These are phyloP conservation scores for Camponotus vicinus DNA, from an alignment of 1,140 invertebrate species.

Conservation along the genomic window DNA sequence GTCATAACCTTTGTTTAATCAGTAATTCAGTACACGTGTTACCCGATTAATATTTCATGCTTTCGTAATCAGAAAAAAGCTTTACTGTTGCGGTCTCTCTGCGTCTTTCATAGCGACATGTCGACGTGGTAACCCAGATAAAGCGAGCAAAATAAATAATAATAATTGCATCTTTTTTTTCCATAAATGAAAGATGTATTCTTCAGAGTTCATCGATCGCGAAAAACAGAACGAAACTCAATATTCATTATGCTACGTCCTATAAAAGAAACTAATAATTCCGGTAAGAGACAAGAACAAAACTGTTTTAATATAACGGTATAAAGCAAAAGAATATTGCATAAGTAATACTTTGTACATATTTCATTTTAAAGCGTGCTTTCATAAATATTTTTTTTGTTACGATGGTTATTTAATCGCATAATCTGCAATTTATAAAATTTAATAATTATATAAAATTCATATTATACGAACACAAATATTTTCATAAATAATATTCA, in stretches of 20 bases:
- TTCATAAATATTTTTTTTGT: not conserved
- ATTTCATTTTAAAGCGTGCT: not conserved
- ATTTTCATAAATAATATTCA: not conserved
- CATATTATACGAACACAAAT: not conserved
- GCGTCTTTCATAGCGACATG: not conserved
- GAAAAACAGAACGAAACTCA: not conserved
- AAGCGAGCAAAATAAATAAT: not conserved
- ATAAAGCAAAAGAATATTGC: constrained; percentile 4
- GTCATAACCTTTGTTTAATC: constrained; percentile 54
- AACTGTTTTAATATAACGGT: not conserved
- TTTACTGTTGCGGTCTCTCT: not conserved
- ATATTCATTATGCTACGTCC: not conserved
- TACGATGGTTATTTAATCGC: not conserved
- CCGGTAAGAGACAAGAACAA: not conserved
- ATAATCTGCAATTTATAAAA: not conserved
- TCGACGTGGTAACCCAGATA: not conserved
- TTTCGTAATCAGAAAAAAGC: constrained; percentile 12
- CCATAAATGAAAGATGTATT: not conserved
- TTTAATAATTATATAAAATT: not conserved
- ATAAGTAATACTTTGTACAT: not conserved
- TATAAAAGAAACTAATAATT: not conserved
- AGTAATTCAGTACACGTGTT: constrained; percentile 21
- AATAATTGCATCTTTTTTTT: not conserved
- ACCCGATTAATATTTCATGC: constrained; percentile 23
- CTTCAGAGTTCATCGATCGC: constrained; percentile 6